Evolutionary conservation across 2,113 vertebrate species (phyloP), one percentile per base, ranked within the genome.

Genomic region (Rhea americana): DNA sequence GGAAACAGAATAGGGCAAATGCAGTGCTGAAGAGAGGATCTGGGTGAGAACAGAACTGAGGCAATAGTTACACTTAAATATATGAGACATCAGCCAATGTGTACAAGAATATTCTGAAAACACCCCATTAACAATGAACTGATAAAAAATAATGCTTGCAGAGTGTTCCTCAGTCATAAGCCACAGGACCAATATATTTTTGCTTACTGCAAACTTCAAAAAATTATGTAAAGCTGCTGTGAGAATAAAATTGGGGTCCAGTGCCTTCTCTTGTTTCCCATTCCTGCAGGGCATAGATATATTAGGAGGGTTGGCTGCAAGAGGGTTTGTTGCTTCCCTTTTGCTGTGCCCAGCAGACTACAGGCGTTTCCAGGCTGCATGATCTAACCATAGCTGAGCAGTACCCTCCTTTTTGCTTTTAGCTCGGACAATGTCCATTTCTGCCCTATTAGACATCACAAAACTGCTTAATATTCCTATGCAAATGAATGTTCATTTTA

Each of bases 21-120:
- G 41, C 45, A 85, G 35, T 24, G n/a, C 79, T 66, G 65, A 58
- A 87, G 56, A 70, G 53, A 70, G 4, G 56, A 41, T 66, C 2
- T 66, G 8, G 53, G 32, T 87, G 72, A 86, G 53, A 91, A 76
- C 0, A 1, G 55, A 93, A 93, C 20, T 5, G 19, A 90, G 28
- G 5, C 20, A 68, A 51, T 78, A 96, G 92, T 53, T 85, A 56
- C n/a, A 51, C 65, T 91, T 92, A 66, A 94, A 91, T 74, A 59
- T 51, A 72, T 63, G 12, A 91, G 50, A 45, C 18, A 86, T 74
- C 85, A 87, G 65, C 26, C 50, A 65, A 21, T 51, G 47, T 67
- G 13, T 53, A 45, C 3, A 7, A 56, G 51, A 87, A 71, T 8
- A 61, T 51, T 53, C 62, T 63, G 82, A 78, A 94, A 90, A 50